phyloP scores from a whole-genome alignment of 2,113 vertebrate genomes.

The Puffinus mauretanicus region DNA sequence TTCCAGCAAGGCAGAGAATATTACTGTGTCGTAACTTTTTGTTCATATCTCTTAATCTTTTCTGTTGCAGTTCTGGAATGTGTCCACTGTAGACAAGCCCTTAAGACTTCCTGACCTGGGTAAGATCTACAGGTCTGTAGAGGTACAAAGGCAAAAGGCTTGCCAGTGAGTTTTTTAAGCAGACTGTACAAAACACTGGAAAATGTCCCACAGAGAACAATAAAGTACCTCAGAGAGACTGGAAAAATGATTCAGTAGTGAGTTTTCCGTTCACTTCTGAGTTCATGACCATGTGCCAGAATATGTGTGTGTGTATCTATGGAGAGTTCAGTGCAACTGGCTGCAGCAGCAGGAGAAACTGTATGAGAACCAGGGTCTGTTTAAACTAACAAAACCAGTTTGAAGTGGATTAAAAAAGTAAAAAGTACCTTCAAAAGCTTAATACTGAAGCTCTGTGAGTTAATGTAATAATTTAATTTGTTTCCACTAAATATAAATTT shows the following conservation, averaged over 20 bases:
- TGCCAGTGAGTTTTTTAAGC: neutral
- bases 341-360: neutral
- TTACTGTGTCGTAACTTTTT: neutral
- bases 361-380: neutral
- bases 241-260: conserved; percentile 4
- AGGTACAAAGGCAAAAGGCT: conserved; percentile 1
- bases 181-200: neutral
- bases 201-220: conserved; percentile 12
- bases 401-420: neutral
- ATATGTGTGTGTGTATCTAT: neutral
- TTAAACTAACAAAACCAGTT: neutral
- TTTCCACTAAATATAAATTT: neutral
- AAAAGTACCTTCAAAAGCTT: neutral
- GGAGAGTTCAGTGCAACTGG: neutral
- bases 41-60: neutral
- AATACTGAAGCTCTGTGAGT: neutral
- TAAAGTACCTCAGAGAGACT: neutral
- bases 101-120: neutral
- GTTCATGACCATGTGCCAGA: neutral
- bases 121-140: neutral
- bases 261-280: conserved; percentile 3
- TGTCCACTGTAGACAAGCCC: neutral
- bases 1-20: neutral
- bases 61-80: neutral
- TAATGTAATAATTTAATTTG: neutral